Evolutionary conservation across 2,113 vertebrate genomes (phyloP).

Genomic region (Tauraco erythrolophus): DNA sequence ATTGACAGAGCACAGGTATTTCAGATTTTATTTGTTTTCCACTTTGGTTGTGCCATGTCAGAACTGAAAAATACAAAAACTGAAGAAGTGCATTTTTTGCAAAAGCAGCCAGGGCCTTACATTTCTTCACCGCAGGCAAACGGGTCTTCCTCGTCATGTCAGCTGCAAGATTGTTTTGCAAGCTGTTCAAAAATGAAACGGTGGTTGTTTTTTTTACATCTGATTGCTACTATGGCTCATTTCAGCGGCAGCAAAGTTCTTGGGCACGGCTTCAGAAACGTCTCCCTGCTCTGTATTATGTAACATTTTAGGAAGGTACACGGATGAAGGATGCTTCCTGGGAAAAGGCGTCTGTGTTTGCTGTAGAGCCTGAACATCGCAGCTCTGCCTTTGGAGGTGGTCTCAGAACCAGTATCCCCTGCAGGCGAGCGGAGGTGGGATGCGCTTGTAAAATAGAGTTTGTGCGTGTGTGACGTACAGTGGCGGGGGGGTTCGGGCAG

Average conservation of each 20-base stretch:
- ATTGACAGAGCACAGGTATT: neutral
- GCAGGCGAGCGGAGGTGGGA: neutral
- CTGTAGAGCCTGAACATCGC: neutral
- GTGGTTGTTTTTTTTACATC: neutral
- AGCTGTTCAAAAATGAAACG: no score
- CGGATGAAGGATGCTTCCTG: neutral
- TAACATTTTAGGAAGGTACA: neutral
- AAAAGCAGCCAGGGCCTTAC: neutral
- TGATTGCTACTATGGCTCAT: neutral
- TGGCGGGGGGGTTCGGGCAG: no score
- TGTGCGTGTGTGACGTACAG: no score
- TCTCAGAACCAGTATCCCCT: neutral
- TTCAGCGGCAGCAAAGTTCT: neutral
- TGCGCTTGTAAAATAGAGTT: no score
- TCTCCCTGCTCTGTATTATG: neutral
- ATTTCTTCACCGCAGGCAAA: neutral
- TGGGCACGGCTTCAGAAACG: neutral
- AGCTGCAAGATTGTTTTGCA: neutral
- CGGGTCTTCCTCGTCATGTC: neutral
- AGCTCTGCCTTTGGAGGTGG: neutral
- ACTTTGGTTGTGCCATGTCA: neutral
- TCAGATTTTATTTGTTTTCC: neutral
- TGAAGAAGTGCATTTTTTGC: neutral
- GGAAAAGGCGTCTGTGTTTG: neutral
- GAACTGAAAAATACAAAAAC: neutral